These are phyloP conservation scores for Epirrita christyi DNA, from an alignment of 2,888 invertebrate genomes.

Conservation along the genomic window DNA sequence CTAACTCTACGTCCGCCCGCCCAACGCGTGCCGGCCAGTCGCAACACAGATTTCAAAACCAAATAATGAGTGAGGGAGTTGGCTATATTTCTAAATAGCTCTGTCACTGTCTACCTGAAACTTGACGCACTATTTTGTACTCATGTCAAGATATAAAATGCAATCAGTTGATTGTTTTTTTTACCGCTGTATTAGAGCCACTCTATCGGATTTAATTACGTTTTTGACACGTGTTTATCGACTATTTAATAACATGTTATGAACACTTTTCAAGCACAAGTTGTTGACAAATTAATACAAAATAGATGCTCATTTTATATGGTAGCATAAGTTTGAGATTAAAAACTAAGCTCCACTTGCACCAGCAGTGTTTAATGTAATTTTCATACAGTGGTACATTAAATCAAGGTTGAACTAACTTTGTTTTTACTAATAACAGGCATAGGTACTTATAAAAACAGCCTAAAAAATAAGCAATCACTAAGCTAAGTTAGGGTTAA, in stretches of 20 bases:
- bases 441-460: no score
- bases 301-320: background rate
- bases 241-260: background rate
- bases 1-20: constrained; percentile 60
- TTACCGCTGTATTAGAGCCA: constrained; percentile 69
- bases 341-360: no score
- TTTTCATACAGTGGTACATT: no score
- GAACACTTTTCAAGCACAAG: background rate
- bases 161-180: constrained; percentile 81
- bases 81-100: constrained; percentile 35
- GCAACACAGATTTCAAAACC: constrained; percentile 70
- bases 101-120: constrained; percentile 55
- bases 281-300: background rate
- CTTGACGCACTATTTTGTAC: constrained; percentile 43
- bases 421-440: no score
- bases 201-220: constrained; percentile 65
- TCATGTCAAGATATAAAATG: constrained; percentile 69
- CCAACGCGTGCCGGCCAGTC: constrained; percentile 67
- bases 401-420: no score
- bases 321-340: no score
- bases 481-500: no score
- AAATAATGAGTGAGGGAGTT: constrained; percentile 54
- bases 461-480: no score
- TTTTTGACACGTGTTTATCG: constrained; percentile 23
- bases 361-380: no score